A percentile compares a stretch with the other conserved stretches of the same genome.
These are phyloP conservation scores for Drosophila sordidula DNA, from an alignment of 2,888 invertebrate species.

Conservation along the genomic window DNA sequence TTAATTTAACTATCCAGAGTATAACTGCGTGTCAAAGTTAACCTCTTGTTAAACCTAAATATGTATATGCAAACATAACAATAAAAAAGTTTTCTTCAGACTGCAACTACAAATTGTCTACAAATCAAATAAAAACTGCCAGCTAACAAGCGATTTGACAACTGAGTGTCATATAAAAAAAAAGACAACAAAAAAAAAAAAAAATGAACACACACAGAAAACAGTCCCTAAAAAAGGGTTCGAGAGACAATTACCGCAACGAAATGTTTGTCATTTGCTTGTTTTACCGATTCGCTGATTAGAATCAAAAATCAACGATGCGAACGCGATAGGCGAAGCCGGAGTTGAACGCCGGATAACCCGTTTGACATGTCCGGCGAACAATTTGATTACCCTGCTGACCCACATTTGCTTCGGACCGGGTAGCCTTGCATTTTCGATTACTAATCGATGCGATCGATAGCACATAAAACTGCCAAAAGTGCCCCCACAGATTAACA, in stretches of 20 bases:
- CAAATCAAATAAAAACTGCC: slow-evolving; percentile 1
- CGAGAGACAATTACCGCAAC: slow-evolving; percentile 7
- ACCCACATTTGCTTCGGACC: slow-evolving; percentile 18
- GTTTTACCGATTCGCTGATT: slow-evolving; percentile 9
- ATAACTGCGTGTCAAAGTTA: no score
- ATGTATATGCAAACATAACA: no score
- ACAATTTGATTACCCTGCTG: slow-evolving; percentile 36
- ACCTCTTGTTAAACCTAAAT: no score
- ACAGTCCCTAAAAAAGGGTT: background rate
- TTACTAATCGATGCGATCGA: slow-evolving; percentile 34
- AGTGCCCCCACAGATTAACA: slow-evolving; percentile 2
- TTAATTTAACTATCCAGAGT: no score
- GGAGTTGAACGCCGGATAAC: background rate
- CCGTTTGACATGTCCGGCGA: slow-evolving; percentile 2
- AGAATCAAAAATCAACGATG: slow-evolving; percentile 8
- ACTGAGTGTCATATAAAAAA: background rate
- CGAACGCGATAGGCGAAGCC: slow-evolving; percentile 1
- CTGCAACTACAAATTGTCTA: background rate
- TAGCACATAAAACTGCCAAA: slow-evolving; percentile 46
- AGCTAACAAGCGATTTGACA: background rate
- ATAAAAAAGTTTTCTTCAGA: background rate
- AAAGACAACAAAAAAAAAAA: background rate
- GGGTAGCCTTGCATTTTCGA: slow-evolving; percentile 32
- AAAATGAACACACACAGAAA: background rate
- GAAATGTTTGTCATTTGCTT: slow-evolving; percentile 22